These are phyloP conservation scores for Pangasius djambal DNA, from an alignment of 2,797 vertebrate species.

Conservation along the genomic window DNA sequence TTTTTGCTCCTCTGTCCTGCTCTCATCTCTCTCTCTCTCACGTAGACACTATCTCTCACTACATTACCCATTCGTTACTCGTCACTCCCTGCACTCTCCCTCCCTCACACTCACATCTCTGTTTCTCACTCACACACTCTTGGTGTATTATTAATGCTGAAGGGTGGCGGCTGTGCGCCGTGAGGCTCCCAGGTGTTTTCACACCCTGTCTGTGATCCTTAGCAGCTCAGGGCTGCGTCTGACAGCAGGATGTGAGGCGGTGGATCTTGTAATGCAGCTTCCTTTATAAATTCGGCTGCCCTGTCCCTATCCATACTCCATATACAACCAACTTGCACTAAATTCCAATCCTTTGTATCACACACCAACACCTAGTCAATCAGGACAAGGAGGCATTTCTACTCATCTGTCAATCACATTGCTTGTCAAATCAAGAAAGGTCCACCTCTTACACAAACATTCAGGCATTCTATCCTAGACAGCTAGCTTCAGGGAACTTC, in stretches of 20 bases:
- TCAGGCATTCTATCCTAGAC: not conserved
- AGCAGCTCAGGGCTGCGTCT: conserved; percentile 20
- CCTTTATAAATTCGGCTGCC: not conserved
- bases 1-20: conserved; percentile 18
- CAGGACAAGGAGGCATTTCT: not conserved
- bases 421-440: not conserved
- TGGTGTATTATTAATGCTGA: conserved; percentile 53
- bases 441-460: not conserved
- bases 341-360: not conserved
- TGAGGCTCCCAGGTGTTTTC: conserved; percentile 62
- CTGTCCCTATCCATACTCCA: not conserved
- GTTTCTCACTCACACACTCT: conserved; percentile 15
- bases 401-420: not conserved
- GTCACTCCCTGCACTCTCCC: not conserved
- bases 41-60: conserved; percentile 6
- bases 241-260: conserved; percentile 26
- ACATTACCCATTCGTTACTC: conserved; percentile 17
- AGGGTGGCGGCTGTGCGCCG: conserved; percentile 53
- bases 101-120: not conserved
- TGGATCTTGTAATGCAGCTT: conserved; percentile 26
- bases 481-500: not conserved
- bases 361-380: not conserved
- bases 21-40: conserved; percentile 11
- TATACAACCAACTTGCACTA: not conserved
- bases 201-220: conserved; percentile 49